phyloP scores from a whole-genome alignment of 1,140 invertebrate genomes.

The Drosophila prosaltans region DNA sequence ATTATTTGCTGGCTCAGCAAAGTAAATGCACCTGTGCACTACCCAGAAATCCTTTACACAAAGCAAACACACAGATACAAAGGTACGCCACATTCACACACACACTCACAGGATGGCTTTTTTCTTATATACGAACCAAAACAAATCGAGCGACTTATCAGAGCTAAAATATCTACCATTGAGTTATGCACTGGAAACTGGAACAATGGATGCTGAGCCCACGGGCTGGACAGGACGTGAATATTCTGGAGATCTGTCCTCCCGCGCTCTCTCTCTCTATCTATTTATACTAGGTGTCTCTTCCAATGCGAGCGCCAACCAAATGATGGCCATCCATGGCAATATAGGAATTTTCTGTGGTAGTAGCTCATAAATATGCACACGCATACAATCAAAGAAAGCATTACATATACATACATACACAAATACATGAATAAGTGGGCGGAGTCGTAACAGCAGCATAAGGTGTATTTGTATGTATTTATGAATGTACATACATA shows the following conservation, averaged over 20 bases:
- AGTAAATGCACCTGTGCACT: conserved; percentile 73
- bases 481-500: conserved; percentile 1
- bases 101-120: conserved; percentile 15
- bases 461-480: conserved; percentile 66
- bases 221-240: conserved; percentile 39
- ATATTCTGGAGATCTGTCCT: conserved; percentile 8
- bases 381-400: conserved; percentile 32
- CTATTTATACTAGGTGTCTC: conserved; percentile 1
- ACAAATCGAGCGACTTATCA: conserved; percentile 81
- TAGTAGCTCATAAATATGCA: conserved; percentile 78
- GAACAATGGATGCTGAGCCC: conserved; percentile 63
- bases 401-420: conserved; percentile 18
- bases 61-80: conserved; percentile 62
- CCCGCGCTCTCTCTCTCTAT: not conserved
- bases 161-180: conserved; percentile 76
- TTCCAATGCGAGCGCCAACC: conserved; percentile 62
- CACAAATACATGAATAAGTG: conserved; percentile 58
- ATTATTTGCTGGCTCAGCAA: conserved; percentile 67
- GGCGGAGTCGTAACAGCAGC: conserved; percentile 78
- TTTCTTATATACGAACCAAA: conserved; percentile 61
- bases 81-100: conserved; percentile 18
- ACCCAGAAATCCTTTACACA: conserved; percentile 66
- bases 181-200: conserved; percentile 80
- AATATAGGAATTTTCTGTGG: conserved; percentile 71
- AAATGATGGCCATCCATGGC: conserved; percentile 55